Evolutionary conservation across 2,888 invertebrate species (phyloP), one percentile per base, ranked within the genome.

Genomic region (Anarsia innoxiella): DNA sequence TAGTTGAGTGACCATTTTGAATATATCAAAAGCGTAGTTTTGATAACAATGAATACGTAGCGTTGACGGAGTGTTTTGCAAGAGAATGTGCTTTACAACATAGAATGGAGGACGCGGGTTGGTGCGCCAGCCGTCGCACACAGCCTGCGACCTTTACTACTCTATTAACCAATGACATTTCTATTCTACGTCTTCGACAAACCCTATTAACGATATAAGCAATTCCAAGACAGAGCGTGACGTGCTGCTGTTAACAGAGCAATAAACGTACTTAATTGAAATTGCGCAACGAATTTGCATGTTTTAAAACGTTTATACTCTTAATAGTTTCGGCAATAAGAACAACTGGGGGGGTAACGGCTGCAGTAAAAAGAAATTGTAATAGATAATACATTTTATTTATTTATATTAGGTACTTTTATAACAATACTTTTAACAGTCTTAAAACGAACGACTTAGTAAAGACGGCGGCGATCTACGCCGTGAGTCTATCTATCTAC

Each of bases 361-460:
- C 34, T 31, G 31, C 1, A 23, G 10, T 16, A 49, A 47, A 44
- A 50, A 59, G 57, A 56, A 36, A 49, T 16, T 37, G n/a, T 45
- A 53, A 49, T 62, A 56, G 54, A 53, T 62, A 68, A 69, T 69
- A 66, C 63, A 58, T 72, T 71, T 71, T 66, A 70, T 70, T 71
- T 66, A 70, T 70, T 79, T 78, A 82, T 82, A 82, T 82, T 82
- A 82, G 70, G 61, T 78, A 77, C 52, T 65, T 78, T 35, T 70
- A 71, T 79, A 82, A 82, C 82, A 83, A 83, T 83, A 83, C 79
- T 82, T 78, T 76, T 82, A 84, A 82, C 83, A 83, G 83, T 84
- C 83, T 84, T 84, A 83, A 74, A 75, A 73, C 72, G 59, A 76
- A 76, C 83, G 83, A 83, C 82, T 83, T 76, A 78, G 76, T 68